These are phyloP conservation scores for Drymodes brunneopygia DNA, from an alignment of 2,113 vertebrate species.

Conservation along the genomic window DNA sequence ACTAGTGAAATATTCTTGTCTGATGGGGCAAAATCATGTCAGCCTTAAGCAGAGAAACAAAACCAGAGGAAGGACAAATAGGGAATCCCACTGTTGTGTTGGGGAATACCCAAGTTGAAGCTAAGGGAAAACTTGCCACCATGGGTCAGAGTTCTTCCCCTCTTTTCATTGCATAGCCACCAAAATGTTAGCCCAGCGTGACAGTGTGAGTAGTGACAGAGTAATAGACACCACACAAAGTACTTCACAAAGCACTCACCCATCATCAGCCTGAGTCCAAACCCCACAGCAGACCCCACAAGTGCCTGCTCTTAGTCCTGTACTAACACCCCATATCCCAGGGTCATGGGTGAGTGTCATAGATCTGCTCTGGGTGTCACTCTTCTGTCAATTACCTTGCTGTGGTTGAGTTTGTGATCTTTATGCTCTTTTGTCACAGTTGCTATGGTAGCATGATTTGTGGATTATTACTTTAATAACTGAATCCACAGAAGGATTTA, in stretches of 20 bases:
- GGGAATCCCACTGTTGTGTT: neutral
- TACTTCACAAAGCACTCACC: neutral
- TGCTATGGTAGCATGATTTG: neutral
- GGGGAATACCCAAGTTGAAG: neutral
- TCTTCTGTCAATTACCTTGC: neutral
- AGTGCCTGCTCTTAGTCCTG: neutral
- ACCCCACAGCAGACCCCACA: neutral
- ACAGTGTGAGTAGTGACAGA: neutral
- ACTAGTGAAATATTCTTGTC: neutral
- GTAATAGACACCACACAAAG: neutral
- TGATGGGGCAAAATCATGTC: neutral
- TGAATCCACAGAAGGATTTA: neutral
- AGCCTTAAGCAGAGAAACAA: neutral
- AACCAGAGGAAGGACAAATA: neutral
- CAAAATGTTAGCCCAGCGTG: neutral
- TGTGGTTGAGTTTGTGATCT: neutral
- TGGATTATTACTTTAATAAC: neutral
- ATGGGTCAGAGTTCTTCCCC: neutral
- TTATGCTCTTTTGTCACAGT: rapidly evolving
- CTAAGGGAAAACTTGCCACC: neutral
- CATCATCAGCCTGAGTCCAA: neutral
- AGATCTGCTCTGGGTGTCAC: neutral
- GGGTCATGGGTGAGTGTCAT: rapidly evolving
- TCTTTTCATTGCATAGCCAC: neutral
- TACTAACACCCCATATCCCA: neutral